A percentile compares a stretch with the other conserved stretches of the same genome.
These are phyloP conservation scores for Podiceps cristatus DNA, from an alignment of 2,113 vertebrate genomes.

Conservation along the genomic window DNA sequence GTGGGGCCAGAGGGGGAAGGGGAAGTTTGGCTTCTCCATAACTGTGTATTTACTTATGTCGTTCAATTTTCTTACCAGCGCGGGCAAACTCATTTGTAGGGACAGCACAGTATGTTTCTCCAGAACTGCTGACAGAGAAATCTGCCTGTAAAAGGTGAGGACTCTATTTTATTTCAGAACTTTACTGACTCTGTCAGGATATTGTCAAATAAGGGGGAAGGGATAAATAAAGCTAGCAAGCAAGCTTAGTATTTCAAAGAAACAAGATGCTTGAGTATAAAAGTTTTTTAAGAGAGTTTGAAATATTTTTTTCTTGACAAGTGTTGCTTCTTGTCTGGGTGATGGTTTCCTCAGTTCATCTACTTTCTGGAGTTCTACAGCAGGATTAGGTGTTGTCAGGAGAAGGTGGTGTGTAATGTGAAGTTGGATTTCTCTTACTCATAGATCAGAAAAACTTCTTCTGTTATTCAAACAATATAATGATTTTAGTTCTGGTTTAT, in stretches of 20 bases:
- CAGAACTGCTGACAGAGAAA: constrained; percentile 97
- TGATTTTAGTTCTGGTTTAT: neutral
- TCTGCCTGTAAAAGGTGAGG: constrained; percentile 97
- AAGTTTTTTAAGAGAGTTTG: neutral
- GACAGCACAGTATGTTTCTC: constrained; percentile 98
- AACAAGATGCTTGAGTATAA: neutral
- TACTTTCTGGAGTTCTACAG: neutral
- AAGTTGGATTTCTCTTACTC: neutral
- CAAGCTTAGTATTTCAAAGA: neutral
- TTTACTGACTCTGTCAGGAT: neutral
- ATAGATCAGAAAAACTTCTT: neutral
- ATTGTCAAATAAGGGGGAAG: neutral
- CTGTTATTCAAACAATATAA: neutral
- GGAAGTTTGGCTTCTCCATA: neutral
- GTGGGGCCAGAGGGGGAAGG: neutral
- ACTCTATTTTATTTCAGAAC: neutral
- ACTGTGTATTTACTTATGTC: neutral
- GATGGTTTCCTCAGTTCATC: neutral
- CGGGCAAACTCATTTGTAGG: constrained; percentile 99
- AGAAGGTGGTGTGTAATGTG: neutral
- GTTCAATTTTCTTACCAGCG: constrained; percentile 68
- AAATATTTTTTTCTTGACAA: neutral
- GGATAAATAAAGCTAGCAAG: neutral
- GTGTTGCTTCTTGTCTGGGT: neutral
- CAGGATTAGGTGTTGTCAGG: neutral